Evolutionary conservation across 2,888 invertebrate genomes (phyloP).

Genomic region (Cephus spinipes): DNA sequence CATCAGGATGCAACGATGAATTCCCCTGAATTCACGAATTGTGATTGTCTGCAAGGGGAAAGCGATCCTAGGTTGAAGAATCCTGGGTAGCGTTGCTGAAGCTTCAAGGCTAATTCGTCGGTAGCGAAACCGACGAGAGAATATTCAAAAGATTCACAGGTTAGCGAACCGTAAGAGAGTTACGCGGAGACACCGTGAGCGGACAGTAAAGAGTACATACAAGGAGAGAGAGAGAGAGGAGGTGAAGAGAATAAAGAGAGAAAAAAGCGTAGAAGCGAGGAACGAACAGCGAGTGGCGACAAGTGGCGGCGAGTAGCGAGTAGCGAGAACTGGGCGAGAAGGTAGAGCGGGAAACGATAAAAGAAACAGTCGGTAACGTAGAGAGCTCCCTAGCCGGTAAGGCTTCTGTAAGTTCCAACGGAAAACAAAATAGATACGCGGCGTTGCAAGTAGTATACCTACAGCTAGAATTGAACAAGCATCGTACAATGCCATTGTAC

Average conservation of each 20-base stretch:
- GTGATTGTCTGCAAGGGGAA: neutral
- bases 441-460: neutral
- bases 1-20: neutral
- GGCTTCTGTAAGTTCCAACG: neutral
- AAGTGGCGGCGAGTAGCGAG: neutral
- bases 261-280: neutral
- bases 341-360: constrained; percentile 17
- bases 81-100: neutral
- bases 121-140: neutral
- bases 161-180: neutral
- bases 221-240: constrained; percentile 1
- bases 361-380: constrained; percentile 34
- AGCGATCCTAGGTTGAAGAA: neutral
- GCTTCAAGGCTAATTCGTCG: neutral
- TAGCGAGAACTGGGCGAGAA: constrained; percentile 17
- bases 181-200: constrained; percentile 27
- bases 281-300: neutral
- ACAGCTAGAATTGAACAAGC: neutral
- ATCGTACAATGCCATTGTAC: neutral
- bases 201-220: constrained; percentile 4
- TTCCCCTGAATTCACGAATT: neutral
- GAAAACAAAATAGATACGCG: neutral
- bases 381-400: constrained; percentile 16
- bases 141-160: neutral
- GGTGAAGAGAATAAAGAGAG: neutral